Evolutionary conservation across 1,140 invertebrate genomes (phyloP), one percentile per base, ranked within the genome.

Genomic region (Meloidogyne hapla): DNA sequence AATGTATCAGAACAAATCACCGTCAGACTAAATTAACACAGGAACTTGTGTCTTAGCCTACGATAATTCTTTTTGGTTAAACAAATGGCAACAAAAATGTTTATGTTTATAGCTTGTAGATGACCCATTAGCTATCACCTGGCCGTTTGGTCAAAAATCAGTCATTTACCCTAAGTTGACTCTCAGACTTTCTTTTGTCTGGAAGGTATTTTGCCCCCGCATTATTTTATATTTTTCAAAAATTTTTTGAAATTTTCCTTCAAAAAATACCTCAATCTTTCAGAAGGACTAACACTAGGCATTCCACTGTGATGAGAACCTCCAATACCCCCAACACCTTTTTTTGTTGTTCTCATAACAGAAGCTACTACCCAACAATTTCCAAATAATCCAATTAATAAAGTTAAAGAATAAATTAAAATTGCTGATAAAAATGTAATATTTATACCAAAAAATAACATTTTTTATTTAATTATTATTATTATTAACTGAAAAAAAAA

Each of bases 281-380:
- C 70, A 21, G 70, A 72, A 48, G 70, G 70, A 33, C 33, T 72
- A 28, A 61, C 38, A 63, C 70, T 79, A 28, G 79, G 74, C 5
- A 85, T 69, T 42, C 85, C 63, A 63, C 69, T 79, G 18, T 33
- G 56, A 12, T 79, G 80, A 2, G 61, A 42, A 12, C 72, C n/a
- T n/a, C 70, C 48, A 56, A 62, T 62, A 48, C 38, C 8, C 40
- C 25, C 9, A 33, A 33, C 13, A 69, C 12, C 8, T 72, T 78
- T 23, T n/a, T 64, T 28, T 66, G 79, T 63, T 33, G 56, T 81
- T 40, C 82, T 66, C 26, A 82, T 62, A 15, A 82, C 75, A n/a
- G 83, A 84, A 28, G 40, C 40, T 13, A 84, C 64, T 13, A 84
- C 83, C 81, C 81, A 82, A 42, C 26, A 71, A 65, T 82, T 82